These are phyloP conservation scores for Macropis europaea DNA, from an alignment of 2,888 invertebrate species.

Conservation along the genomic window DNA sequence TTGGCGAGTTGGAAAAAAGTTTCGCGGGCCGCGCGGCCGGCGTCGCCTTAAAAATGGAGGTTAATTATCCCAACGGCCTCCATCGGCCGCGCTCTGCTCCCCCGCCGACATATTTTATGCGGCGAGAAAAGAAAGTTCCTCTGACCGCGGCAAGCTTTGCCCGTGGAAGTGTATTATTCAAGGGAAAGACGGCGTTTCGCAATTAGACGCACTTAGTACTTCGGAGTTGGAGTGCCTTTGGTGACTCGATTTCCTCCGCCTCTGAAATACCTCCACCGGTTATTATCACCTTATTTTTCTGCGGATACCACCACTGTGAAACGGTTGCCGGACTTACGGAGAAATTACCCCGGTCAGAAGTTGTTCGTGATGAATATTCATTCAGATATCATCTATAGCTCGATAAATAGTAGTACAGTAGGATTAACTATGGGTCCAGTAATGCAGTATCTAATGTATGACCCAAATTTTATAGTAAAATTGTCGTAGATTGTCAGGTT, in stretches of 20 bases:
- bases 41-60: slow-evolving; percentile 9
- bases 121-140: slow-evolving; percentile 5
- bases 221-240: slow-evolving; percentile 2
- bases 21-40: background rate
- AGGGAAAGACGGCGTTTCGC: slow-evolving; percentile 28
- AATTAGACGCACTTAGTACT: slow-evolving; percentile 33
- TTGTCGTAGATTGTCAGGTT: too few species aligned
- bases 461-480: too few species aligned
- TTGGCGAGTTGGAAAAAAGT: slow-evolving; percentile 15
- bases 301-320: too few species aligned
- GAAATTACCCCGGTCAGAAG: too few species aligned
- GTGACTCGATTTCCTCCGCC: background rate
- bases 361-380: too few species aligned
- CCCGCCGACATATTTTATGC: slow-evolving; percentile 2
- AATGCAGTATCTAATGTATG: too few species aligned
- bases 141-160: background rate
- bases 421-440: too few species aligned
- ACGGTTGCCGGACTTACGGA: background rate
- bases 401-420: too few species aligned
- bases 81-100: slow-evolving; percentile 4
- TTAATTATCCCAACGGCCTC: slow-evolving; percentile 27
- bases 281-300: background rate
- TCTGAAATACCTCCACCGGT: background rate
- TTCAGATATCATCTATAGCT: too few species aligned
- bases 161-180: slow-evolving; percentile 39